A percentile compares a stretch with the other conserved stretches of the same genome.
phyloP scores from a whole-genome alignment of 1,140 invertebrate genomes.

The Zaprionus kolodkinae region DNA sequence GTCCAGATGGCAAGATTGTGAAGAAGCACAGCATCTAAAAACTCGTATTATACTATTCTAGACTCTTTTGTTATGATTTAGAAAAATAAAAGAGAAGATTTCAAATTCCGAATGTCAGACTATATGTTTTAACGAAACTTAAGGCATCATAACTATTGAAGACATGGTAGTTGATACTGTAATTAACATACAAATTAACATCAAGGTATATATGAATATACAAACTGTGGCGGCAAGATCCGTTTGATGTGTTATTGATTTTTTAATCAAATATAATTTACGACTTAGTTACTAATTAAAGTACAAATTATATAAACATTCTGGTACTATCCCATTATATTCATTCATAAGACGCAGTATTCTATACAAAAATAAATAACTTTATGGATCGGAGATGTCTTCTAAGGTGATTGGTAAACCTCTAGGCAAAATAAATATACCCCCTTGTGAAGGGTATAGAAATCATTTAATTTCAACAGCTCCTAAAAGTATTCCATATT shows the following conservation, averaged over 20 bases:
- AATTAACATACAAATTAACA: conserved; percentile 7
- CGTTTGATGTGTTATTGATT: not conserved
- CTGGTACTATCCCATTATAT: too few relatives aligned
- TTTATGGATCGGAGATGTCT: too few relatives aligned
- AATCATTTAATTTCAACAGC: not conserved
- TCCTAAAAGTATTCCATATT: conserved; percentile 1
- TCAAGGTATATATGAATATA: not conserved
- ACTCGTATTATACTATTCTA: not conserved
- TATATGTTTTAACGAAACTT: not conserved
- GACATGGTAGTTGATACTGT: not conserved
- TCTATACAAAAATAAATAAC: too few relatives aligned
- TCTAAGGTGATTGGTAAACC: too few relatives aligned
- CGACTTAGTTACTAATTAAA: not conserved
- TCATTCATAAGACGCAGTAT: too few relatives aligned
- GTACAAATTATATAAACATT: too few relatives aligned
- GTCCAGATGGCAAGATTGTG: conserved; percentile 36
- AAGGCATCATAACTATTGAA: not conserved
- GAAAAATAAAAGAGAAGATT: not conserved
- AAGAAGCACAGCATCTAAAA: conserved; percentile 31
- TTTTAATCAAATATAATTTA: not conserved
- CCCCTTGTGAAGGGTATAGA: not conserved
- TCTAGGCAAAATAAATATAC: too few relatives aligned
- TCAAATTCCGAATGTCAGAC: too few relatives aligned
- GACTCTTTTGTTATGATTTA: not conserved
- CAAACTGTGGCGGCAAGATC: not conserved